Base-by-base conservation (phyloP, 2,113 vertebrate genomes). In the Nipponia nippon region DNA sequence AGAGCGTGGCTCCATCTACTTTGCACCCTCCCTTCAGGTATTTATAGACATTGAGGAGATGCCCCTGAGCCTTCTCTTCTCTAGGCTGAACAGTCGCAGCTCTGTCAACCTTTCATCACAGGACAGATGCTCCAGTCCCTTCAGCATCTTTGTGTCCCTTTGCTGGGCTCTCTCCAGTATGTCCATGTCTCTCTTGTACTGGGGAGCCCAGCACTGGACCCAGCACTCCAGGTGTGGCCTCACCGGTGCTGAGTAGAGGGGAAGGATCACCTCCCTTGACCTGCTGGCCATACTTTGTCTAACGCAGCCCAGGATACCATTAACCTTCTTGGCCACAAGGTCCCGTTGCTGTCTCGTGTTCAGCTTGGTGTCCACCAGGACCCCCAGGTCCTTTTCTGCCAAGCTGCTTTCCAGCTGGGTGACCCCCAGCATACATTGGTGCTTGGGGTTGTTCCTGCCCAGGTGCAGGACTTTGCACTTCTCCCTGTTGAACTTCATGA, bases 1-100 rank as follows among this genome's bases (percentile, higher is more conserved):
- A 32, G 32, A 86, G 10, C 38, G 61, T 50, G 62, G 2, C 20
- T 83, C 66, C 0, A 0, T 79, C 38, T 1, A 3, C 16, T 80
- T 76, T 18, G 42, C 49, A 25, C 15, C 23, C 16, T 82, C 36
- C 44, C n/a, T 44, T 5, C 8, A 49, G 27, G 32, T 44, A 32
- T 44, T 56, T 62, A 32, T 19, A 9, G 9, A 32, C 30, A 5
- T 4, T 11, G 53, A n/a, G 4, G 17, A 46, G 42, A 50, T 65
- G 2, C 16, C n/a, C 29, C n/a, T 49, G 38, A 26, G 49, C 49
- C 76, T 59, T 61, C 7, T 10, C 26, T 20, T 67, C 30, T 38
- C 71, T n/a, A 0, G 1, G 42, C 53, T 47, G 18, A 63, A 26
- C 7, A 9, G 11, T 90, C 20, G 34, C 44, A 53, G 38, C 38